Base-by-base conservation (phyloP, 2,797 vertebrate genomes). In the Enteromius thamalakanensis region DNA sequence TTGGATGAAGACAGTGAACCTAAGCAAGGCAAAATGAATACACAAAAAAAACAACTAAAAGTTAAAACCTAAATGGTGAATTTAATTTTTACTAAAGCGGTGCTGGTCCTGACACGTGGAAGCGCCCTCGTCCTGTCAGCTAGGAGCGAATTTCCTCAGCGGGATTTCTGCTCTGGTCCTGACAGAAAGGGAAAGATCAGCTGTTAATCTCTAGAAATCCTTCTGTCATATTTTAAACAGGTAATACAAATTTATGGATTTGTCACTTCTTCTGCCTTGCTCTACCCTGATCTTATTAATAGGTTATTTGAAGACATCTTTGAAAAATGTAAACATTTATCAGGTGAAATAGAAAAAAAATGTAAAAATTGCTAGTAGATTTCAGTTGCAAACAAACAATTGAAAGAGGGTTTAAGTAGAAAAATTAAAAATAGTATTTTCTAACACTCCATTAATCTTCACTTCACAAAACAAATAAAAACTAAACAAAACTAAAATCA, bases 61-160 rank as follows among this genome's bases (percentile, higher is more conserved):
- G 32, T 11, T 9, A 58, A 83, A 76, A 80, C 77, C 23, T 76
- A 81, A 77, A 60, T 26, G 4, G 21, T 53, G 74, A 81, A 88
- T 51, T 82, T 7, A 68, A 80, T 86, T 86, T 62, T 77, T 90
- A 87, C 86, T 87, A 77, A 85, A 85, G 64, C 81, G 84, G 84
- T 84, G 85, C 86, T 90, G 91, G 90, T 91, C 91, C 90, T 84
- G 78, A 84, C 80, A 82, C 5, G 76, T 85, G 81, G 86, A 92
- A 80, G 86, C 91, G 80, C 60, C 60, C 55, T 6, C 17, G 12
- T 29, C 76, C 55, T 11, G 86, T 92, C 49, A 88, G 88, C 88
- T 91, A 91, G 85, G 93, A 90, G 87, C 87, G 88, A 87, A 86
- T 94, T 91, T 94, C 93, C 86, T 95, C 94, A 90, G 93, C 93